Evolutionary conservation across 2,888 invertebrate species (phyloP).

Genomic region (Slavum lentiscoides): DNA sequence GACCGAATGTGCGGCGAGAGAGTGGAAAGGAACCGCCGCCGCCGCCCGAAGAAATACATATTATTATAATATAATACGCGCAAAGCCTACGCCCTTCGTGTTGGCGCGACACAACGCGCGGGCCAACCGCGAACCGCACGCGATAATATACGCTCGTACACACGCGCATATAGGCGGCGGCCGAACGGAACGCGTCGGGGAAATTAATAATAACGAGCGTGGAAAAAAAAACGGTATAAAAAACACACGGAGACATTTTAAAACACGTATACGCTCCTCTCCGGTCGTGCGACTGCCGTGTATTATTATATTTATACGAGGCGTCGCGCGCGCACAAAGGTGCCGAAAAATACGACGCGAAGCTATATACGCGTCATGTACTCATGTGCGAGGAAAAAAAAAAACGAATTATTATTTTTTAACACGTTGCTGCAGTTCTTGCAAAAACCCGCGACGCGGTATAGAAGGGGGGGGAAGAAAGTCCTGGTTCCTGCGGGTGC

Average conservation of each 20-base stretch:
- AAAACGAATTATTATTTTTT: too few relatives aligned
- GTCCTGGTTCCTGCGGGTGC: too few relatives aligned
- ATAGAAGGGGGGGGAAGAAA: too few relatives aligned
- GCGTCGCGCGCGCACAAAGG: conserved; percentile 34
- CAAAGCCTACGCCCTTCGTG: conserved; percentile 50
- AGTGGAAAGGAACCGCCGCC: too few relatives aligned
- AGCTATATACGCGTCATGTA: not conserved
- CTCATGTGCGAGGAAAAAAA: not conserved
- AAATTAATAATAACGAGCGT: conserved; percentile 26
- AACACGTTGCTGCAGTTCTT: too few relatives aligned
- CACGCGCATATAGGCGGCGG: not conserved
- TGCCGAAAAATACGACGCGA: conserved; percentile 35
- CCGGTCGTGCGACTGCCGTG: too few relatives aligned
- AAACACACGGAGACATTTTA: too few relatives aligned
- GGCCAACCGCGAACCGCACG: conserved; percentile 49
- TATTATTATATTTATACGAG: not conserved
- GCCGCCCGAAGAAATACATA: conserved; percentile 10
- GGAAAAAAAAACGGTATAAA: too few relatives aligned
- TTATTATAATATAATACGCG: not conserved
- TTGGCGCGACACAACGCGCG: not conserved
- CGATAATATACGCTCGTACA: not conserved
- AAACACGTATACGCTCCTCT: too few relatives aligned
- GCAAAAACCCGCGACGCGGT: too few relatives aligned
- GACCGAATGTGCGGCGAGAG: too few relatives aligned
- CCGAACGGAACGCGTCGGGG: conserved; percentile 24